Percentiles rank a stretch among this genome's conserved stretches.
Conservation (phyloP, 2,888 invertebrate genomes). For the Chorisops tibialis region DNA sequence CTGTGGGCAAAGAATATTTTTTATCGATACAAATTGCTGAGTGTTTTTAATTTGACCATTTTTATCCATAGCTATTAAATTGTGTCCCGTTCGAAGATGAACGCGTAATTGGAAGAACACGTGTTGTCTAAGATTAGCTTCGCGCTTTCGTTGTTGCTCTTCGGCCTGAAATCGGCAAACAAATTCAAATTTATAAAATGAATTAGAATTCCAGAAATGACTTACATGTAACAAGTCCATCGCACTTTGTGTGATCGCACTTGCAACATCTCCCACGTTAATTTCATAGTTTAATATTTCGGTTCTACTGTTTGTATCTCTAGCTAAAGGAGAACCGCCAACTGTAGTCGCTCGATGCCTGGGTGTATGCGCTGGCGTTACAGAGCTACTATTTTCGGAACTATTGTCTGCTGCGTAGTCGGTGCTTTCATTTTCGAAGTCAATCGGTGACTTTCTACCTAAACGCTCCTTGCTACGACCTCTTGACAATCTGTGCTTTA, state of each 20-base stretch:
- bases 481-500: slow-evolving; percentile 77
- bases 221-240: slow-evolving; percentile 30
- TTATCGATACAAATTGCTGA: neutral
- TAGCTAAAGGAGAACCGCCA: slow-evolving; percentile 53
- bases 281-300: slow-evolving; percentile 47
- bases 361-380: slow-evolving; percentile 69
- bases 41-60: slow-evolving; percentile 69
- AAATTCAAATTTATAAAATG: slow-evolving; percentile 1
- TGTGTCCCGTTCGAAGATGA: slow-evolving; percentile 82
- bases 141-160: slow-evolving; percentile 66
- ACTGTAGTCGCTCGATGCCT: slow-evolving; percentile 63
- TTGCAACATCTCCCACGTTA: slow-evolving; percentile 28
- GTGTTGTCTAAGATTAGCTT: slow-evolving; percentile 74
- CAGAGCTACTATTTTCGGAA: slow-evolving; percentile 67
- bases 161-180: slow-evolving; percentile 59
- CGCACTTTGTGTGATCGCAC: slow-evolving; percentile 19
- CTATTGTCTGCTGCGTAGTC: slow-evolving; percentile 79
- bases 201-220: neutral
- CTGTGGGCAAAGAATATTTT: slow-evolving; percentile 53
- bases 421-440: slow-evolving; percentile 61
- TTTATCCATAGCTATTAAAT: slow-evolving; percentile 90
- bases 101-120: slow-evolving; percentile 90
- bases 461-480: slow-evolving; percentile 67
- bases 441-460: slow-evolving; percentile 58
- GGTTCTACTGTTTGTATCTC: slow-evolving; percentile 45